These are phyloP conservation scores for Phaethornis superciliosus DNA, from an alignment of 2,113 vertebrate species.

Conservation along the genomic window DNA sequence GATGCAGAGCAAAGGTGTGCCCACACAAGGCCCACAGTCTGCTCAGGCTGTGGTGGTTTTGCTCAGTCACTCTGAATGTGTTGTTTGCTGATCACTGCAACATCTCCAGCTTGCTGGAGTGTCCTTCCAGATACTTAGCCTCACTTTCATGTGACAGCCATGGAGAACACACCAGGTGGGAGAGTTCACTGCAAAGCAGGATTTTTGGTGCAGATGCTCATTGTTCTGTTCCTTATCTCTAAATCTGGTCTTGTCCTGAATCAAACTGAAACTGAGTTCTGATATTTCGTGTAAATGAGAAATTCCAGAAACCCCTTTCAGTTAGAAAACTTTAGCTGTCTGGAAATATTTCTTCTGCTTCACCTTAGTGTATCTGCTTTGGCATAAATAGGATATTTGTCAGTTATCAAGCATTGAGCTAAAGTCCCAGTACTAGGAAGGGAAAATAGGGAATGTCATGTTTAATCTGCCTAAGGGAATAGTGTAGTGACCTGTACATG, in stretches of 20 bases:
- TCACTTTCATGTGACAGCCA: neutral
- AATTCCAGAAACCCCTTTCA: neutral
- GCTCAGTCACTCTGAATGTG: neutral
- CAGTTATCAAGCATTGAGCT: neutral
- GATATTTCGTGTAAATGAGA: neutral
- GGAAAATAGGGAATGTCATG: neutral
- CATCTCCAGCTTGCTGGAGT: neutral
- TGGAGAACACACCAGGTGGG: neutral
- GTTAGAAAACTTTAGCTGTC: neutral
- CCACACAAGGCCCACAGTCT: neutral
- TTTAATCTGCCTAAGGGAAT: neutral
- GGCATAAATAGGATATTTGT: neutral
- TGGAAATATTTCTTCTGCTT: neutral
- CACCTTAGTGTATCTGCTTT: neutral
- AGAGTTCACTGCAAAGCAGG: neutral
- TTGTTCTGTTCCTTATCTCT: neutral
- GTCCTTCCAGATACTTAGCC: neutral
- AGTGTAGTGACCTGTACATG: neutral
- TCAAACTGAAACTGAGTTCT: neutral
- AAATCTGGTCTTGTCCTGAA: neutral
- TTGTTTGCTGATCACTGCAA: rapidly evolving
- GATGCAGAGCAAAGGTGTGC: neutral
- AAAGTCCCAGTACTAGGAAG: neutral
- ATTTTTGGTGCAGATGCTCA: neutral
- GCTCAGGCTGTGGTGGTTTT: neutral